These are phyloP conservation scores for Neosilurus hyrtlii DNA, from an alignment of 2,797 vertebrate genomes.

Conservation along the genomic window DNA sequence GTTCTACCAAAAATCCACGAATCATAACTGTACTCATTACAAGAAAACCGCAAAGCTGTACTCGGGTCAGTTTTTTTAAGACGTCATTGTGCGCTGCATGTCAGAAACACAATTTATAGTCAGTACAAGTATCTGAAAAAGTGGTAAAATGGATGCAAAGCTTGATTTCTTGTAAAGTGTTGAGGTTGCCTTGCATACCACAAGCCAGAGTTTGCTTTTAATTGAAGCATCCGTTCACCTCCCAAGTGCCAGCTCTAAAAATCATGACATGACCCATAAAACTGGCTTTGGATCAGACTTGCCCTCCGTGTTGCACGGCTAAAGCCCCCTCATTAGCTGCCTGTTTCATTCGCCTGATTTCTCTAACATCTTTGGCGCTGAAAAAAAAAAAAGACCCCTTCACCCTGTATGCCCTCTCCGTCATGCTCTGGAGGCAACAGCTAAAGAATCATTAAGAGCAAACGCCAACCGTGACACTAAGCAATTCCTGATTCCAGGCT, in stretches of 20 bases:
- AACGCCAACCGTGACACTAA: conserved; percentile 64
- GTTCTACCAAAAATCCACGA: conserved; percentile 25
- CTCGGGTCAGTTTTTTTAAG: conserved; percentile 4
- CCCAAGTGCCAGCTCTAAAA: neutral
- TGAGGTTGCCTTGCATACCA: conserved; percentile 5
- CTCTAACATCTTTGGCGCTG: conserved; percentile 6
- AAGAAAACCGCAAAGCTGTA: conserved; percentile 30
- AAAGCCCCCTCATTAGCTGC: conserved; percentile 42
- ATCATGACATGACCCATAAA: conserved; percentile 34
- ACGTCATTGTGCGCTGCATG: neutral
- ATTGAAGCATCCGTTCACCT: conserved; percentile 5
- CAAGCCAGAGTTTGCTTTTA: conserved; percentile 15
- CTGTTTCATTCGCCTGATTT: conserved; percentile 29
- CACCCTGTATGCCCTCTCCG: conserved; percentile 50
- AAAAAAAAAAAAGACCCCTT: conserved; percentile 28
- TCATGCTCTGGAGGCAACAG: conserved; percentile 58
- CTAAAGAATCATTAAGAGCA: conserved; percentile 65
- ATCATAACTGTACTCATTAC: conserved; percentile 11
- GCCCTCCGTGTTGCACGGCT: conserved; percentile 5
- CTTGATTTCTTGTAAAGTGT: conserved; percentile 25
- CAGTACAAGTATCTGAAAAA: conserved; percentile 8
- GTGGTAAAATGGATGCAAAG: neutral
- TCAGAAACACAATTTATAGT: conserved; percentile 12
- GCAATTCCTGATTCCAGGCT: conserved; percentile 44
- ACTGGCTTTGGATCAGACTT: conserved; percentile 27